These are phyloP conservation scores for Timema podura DNA, from an alignment of 2,888 invertebrate species.

Conservation along the genomic window DNA sequence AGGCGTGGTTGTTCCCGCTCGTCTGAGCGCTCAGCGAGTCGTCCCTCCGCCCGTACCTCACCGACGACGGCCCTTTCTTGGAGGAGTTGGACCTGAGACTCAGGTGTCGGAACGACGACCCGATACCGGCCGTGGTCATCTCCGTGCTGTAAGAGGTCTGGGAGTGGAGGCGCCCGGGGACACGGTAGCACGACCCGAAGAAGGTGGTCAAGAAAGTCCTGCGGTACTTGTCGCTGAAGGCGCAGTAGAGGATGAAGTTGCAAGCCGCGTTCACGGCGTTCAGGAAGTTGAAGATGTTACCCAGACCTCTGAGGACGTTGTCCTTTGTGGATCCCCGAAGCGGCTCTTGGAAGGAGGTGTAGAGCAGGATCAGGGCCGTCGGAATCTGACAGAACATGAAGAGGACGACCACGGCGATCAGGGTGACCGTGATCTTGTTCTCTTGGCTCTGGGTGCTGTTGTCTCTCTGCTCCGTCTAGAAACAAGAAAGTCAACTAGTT, in stretches of 20 bases:
- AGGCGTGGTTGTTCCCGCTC: too few species aligned
- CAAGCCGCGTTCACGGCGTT: conserved; percentile 68
- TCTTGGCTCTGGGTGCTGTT: conserved; percentile 55
- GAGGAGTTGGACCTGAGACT: too few species aligned
- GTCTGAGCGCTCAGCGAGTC: too few species aligned
- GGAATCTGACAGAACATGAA: conserved; percentile 72
- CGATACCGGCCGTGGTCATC: not conserved
- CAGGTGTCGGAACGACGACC: too few species aligned
- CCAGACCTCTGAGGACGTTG: conserved; percentile 51
- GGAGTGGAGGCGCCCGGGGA: not conserved
- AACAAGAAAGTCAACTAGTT: too few species aligned
- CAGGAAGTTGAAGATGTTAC: conserved; percentile 68
- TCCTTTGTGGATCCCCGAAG: conserved; percentile 35
- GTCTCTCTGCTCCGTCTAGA: conserved; percentile 27
- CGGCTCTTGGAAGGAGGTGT: conserved; percentile 43
- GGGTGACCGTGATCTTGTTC: conserved; percentile 69
- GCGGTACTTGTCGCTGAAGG: conserved; percentile 69
- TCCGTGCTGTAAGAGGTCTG: not conserved
- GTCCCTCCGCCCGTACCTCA: too few species aligned
- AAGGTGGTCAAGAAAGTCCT: conserved; percentile 49
- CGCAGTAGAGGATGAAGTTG: conserved; percentile 74
- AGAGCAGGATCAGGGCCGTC: conserved; percentile 57
- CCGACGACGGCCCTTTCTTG: too few species aligned
- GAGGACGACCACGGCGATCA: conserved; percentile 70
- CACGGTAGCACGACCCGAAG: conserved; percentile 24